Conservation (phyloP, 2,888 invertebrate species). For the Luperina nickerlii region DNA sequence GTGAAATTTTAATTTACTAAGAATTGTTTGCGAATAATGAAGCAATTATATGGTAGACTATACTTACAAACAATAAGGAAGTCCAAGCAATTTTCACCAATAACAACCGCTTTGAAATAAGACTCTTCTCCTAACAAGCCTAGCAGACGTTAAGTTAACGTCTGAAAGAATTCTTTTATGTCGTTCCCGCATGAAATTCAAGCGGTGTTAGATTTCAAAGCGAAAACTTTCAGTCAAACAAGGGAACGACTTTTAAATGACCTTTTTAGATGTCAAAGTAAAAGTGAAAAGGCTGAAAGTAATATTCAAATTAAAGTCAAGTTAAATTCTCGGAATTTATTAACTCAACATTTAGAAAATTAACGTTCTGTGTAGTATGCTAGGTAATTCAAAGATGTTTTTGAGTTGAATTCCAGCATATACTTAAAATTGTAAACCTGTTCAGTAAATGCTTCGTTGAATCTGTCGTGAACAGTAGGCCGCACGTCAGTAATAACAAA, state of each 20-base stretch:
- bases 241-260: neutral
- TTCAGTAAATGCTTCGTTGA: neutral
- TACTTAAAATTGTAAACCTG: neutral
- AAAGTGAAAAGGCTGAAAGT: neutral
- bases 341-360: neutral
- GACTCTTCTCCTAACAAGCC: neutral
- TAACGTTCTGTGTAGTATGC: neutral
- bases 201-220: conserved; percentile 28
- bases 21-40: no score
- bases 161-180: conserved; percentile 14
- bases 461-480: neutral
- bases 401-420: neutral
- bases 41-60: neutral
- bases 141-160: neutral
- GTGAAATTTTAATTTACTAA: no score
- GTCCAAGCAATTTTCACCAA: neutral
- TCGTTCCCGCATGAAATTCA: conserved; percentile 9
- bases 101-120: neutral
- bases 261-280: neutral
- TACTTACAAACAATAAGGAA: neutral
- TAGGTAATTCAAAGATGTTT: no score
- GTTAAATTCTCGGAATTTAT: neutral
- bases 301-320: conserved; percentile 3
- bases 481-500: neutral
- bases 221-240: conserved; percentile 3